Conservation (phyloP, 2,888 invertebrate species). For the Tenthredo amoena region DNA sequence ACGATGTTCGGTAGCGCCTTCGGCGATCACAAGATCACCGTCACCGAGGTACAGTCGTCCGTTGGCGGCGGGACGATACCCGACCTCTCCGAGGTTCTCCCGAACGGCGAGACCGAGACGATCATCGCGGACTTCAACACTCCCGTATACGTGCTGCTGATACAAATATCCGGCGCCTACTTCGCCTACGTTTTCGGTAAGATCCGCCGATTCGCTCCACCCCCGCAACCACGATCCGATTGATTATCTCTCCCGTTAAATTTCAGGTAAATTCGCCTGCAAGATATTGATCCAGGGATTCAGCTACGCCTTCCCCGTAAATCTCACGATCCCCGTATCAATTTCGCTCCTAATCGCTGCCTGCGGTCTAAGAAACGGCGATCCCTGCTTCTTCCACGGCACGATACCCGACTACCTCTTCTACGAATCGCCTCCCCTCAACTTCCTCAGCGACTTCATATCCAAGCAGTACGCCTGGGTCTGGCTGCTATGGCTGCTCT, state of each 20-base stretch:
- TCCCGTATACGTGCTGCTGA: slow-evolving; percentile 87
- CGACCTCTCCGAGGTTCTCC: slow-evolving; percentile 88
- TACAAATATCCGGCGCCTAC: slow-evolving; percentile 92
- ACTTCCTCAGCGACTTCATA: slow-evolving; percentile 90
- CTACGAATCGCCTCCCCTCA: slow-evolving; percentile 93
- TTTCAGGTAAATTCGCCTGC: slow-evolving; percentile 92
- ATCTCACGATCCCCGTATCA: slow-evolving; percentile 93
- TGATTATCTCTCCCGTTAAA: background rate
- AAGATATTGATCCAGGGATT: slow-evolving; percentile 98
- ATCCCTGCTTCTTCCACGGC: slow-evolving; percentile 93
- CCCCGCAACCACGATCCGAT: background rate
- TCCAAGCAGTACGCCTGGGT: slow-evolving; percentile 95
- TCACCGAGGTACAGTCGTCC: slow-evolving; percentile 83
- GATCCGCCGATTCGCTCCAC: slow-evolving; percentile 48
- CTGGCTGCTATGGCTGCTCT: slow-evolving; percentile 94
- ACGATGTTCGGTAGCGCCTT: slow-evolving; percentile 87
- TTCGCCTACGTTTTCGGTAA: slow-evolving; percentile 92
- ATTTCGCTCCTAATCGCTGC: slow-evolving; percentile 93
- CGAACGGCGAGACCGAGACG: slow-evolving; percentile 87
- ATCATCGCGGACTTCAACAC: slow-evolving; percentile 86
- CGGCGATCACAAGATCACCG: slow-evolving; percentile 88
- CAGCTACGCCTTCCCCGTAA: slow-evolving; percentile 97
- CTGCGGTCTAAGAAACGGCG: slow-evolving; percentile 91
- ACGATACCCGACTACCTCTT: slow-evolving; percentile 94
- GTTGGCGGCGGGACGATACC: slow-evolving; percentile 79